These are phyloP conservation scores for Phenganax stokvisi DNA, from an alignment of 92 coral and sea anemone genomes.

Conservation along the genomic window DNA sequence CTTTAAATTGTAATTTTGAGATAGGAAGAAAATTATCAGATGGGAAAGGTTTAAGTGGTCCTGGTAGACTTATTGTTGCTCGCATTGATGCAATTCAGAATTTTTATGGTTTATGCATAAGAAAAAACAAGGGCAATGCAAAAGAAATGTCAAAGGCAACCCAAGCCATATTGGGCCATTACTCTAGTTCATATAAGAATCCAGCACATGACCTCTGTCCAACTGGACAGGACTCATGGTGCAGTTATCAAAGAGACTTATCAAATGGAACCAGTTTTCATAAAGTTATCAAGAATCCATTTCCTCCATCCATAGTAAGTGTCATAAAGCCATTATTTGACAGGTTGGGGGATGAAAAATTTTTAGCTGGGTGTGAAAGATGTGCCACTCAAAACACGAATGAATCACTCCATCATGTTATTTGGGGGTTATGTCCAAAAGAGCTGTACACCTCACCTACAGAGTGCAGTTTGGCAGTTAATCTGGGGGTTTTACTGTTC, in stretches of 20 bases:
- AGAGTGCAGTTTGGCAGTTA: slow-evolving; percentile 42
- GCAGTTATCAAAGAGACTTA: slow-evolving; percentile 49
- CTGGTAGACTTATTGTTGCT: slow-evolving; percentile 39
- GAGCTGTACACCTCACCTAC: slow-evolving; percentile 46
- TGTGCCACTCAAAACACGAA: slow-evolving; percentile 52
- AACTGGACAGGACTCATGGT: slow-evolving; percentile 49
- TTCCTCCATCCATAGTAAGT: slow-evolving; percentile 39
- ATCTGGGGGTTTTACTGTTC: slow-evolving; percentile 47
- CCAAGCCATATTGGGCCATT: slow-evolving; percentile 48
- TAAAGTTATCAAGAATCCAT: slow-evolving; percentile 45
- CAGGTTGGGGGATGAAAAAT: slow-evolving; percentile 45
- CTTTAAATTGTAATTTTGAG: background rate
- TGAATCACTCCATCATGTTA: slow-evolving; percentile 54
- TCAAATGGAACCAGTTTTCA: slow-evolving; percentile 26
- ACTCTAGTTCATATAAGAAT: slow-evolving; percentile 32
- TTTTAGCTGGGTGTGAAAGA: slow-evolving; percentile 48
- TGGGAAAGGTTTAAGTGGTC: slow-evolving; percentile 50
- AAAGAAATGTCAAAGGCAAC: slow-evolving; percentile 48
- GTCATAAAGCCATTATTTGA: slow-evolving; percentile 47
- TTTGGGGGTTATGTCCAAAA: slow-evolving; percentile 53
- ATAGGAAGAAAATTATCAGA: slow-evolving; percentile 47
- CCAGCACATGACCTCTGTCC: slow-evolving; percentile 53
- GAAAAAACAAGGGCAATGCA: slow-evolving; percentile 47
- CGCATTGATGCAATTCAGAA: slow-evolving; percentile 48
- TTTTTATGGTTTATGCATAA: slow-evolving; percentile 47